Evolutionary conservation across 2,113 vertebrate species (phyloP), one percentile per base, ranked within the genome.

Genomic region (Semnornis frantzii): DNA sequence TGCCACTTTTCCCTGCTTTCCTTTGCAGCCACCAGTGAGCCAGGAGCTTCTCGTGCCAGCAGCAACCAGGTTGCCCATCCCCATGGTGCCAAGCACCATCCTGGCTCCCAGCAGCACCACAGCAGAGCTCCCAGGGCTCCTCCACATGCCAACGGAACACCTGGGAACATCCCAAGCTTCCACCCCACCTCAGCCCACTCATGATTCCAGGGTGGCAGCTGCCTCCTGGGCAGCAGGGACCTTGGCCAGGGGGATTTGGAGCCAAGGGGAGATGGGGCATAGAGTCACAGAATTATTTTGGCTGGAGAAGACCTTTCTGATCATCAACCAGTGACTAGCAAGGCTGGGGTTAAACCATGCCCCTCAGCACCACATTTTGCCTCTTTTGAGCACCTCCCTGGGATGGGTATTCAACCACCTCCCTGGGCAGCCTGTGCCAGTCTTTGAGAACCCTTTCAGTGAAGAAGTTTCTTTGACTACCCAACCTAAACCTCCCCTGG

Each of bases 61-160:
- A 44, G 52, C 57, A 85, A 30, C 77, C 48, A 3, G n/a, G 64
- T 9, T 20, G 66, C 15, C 33, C 16, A 2, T 4, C 33, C 73
- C 50, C 3, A 0, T 0, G 12, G 37, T 16, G 8, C n/a, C 31
- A 15, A 69, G 55, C n/a, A 19, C 30, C 55, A 2, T 30, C 50
- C 66, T 1, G 1, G 27, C 70, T 70, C 70, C 48, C 28, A 1
- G 1, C 31, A 18, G 5, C 20, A 1, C 80, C 8, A 2, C 14
- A 3, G 33, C 1, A 1, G 50, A 23, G 30, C 60, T 42, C 34
- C 55, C 3, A 3, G 60, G n/a, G 25, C 5, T 63, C 13, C 6
- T 15, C 66, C 17, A 5, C 1, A 0, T 12, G 27, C 18, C 44
- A 0, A 16, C 5, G 4, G 1, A 5, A 5, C 2, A 1, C 3